These are phyloP conservation scores for Gymnoscelis rufifasciata DNA, from an alignment of 2,888 invertebrate genomes.

Conservation along the genomic window DNA sequence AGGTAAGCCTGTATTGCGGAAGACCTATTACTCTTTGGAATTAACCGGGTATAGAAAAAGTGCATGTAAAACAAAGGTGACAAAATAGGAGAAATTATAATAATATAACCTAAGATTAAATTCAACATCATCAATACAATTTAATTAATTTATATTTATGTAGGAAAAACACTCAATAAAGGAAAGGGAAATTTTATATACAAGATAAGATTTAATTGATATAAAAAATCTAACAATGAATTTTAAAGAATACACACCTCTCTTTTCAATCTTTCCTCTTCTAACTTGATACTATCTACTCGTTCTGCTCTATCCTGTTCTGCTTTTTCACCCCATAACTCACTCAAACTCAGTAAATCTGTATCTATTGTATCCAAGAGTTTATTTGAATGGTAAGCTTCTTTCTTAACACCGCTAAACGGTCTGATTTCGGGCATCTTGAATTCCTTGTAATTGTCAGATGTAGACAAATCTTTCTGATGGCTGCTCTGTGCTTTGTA, in stretches of 20 bases:
- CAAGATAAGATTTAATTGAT: no score
- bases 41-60: no score
- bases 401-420: constrained; percentile 45
- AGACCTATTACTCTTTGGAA: no score
- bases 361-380: constrained; percentile 63
- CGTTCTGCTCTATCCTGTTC: constrained; percentile 48
- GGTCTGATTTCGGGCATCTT: constrained; percentile 69
- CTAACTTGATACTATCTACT: constrained; percentile 75
- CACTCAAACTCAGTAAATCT: constrained; percentile 78
- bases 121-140: no score
- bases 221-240: constrained; percentile 1
- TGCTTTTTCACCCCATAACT: constrained; percentile 80
- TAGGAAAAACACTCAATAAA: no score
- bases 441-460: constrained; percentile 57
- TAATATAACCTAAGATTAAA: no score
- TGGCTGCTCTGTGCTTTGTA: constrained; percentile 57
- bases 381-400: constrained; percentile 48
- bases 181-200: no score
- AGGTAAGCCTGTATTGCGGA: no score
- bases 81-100: no score
- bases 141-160: no score
- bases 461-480: constrained; percentile 41
- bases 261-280: constrained; percentile 87
- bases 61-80: no score
- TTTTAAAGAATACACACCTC: constrained; percentile 85